Percentiles rank a stretch among this genome's conserved stretches.
Evolutionary conservation across 2,113 vertebrate genomes (phyloP).

Genomic region (Nymphicus hollandicus): DNA sequence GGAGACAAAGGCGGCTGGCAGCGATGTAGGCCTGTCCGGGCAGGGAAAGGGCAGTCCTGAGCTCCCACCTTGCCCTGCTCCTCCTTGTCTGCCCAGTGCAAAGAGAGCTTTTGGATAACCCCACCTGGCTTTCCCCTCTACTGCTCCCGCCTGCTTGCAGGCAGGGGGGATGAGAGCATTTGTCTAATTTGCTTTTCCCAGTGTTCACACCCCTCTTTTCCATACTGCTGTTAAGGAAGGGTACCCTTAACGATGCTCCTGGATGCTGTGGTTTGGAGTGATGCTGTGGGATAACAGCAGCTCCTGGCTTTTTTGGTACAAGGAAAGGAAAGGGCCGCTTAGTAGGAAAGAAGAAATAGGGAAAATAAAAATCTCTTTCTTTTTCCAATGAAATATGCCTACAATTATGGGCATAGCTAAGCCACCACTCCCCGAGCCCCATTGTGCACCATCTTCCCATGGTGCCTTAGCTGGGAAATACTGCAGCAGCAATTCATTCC

Average conservation of each 20-base stretch:
- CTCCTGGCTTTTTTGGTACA: neutral
- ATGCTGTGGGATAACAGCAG: neutral
- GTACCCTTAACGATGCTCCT: neutral
- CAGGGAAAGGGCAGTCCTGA: neutral
- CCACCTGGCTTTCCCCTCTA: fast-evolving
- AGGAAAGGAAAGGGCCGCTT: neutral
- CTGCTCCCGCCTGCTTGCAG: neutral
- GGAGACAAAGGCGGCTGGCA: slow-evolving; percentile 25
- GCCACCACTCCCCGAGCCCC: neutral
- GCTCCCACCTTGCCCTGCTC: neutral
- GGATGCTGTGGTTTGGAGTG: neutral
- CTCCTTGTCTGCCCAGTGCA: neutral
- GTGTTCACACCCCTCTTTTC: neutral
- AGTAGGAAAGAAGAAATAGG: neutral
- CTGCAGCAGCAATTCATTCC: neutral
- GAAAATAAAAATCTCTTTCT: neutral
- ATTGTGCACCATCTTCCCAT: neutral
- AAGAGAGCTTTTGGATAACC: neutral
- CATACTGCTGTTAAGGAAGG: neutral
- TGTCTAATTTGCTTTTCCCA: neutral
- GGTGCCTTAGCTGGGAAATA: neutral
- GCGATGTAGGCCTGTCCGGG: neutral
- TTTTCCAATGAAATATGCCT: neutral
- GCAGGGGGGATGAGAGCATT: neutral
- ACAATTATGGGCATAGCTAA: neutral